A percentile compares a stretch with the other conserved stretches of the same genome.
phyloP scores from a whole-genome alignment of 2,888 invertebrate genomes.

The Trissolcus japonicus region DNA sequence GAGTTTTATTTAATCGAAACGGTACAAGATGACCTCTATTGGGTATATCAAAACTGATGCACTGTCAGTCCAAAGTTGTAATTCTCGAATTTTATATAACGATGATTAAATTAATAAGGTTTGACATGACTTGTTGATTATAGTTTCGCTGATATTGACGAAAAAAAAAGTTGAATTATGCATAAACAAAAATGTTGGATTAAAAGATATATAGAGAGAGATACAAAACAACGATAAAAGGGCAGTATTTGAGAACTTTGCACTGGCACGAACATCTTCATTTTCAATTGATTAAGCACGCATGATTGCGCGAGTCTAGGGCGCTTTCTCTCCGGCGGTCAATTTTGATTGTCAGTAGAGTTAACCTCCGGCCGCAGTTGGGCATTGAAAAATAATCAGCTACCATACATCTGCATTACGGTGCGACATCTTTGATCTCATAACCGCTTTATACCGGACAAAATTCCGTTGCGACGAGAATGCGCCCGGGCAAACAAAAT shows the following conservation, averaged over 20 bases:
- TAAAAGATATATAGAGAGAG: neutral
- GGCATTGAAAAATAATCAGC: slow-evolving; percentile 25
- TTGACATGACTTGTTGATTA: no score
- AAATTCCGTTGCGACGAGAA: slow-evolving; percentile 21
- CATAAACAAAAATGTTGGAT: no score
- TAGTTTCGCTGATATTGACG: no score
- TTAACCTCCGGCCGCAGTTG: slow-evolving; percentile 7
- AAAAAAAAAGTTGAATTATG: no score
- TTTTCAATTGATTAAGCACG: no score
- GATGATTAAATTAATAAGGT: slow-evolving; percentile 14
- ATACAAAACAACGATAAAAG: neutral
- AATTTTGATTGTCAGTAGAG: neutral
- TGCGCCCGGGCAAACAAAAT: neutral
- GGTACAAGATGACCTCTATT: slow-evolving; percentile 33
- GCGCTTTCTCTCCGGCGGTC: no score
- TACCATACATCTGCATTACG: slow-evolving; percentile 23
- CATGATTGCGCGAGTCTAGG: no score
- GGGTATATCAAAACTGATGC: slow-evolving; percentile 24
- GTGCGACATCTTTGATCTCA: slow-evolving; percentile 19
- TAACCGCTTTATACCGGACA: slow-evolving; percentile 20
- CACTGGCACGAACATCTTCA: no score
- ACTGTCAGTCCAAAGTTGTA: slow-evolving; percentile 34
- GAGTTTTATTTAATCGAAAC: slow-evolving; percentile 3
- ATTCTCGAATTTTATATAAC: slow-evolving; percentile 29
- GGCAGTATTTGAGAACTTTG: neutral